Percentiles rank a stretch among this genome's conserved stretches.
Conservation (phyloP, 2,888 invertebrate genomes). For the Anaspis maculata region DNA sequence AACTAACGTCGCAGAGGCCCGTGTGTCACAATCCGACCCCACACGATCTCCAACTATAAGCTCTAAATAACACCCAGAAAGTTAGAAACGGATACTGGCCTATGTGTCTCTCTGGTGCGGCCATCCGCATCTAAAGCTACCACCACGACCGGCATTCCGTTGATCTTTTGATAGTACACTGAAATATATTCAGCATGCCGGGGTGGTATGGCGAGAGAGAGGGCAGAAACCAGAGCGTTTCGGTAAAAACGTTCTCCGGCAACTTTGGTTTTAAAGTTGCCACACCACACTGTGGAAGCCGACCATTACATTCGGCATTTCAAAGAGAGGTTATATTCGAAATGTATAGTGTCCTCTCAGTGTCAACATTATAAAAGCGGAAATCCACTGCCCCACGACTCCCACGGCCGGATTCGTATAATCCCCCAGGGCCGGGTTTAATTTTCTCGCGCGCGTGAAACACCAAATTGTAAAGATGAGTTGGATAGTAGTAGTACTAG, state of each 20-base stretch:
- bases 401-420: too few relatives aligned
- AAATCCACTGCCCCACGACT: too few relatives aligned
- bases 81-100: constrained; percentile 8
- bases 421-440: too few relatives aligned
- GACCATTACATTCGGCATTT: constrained; percentile 5
- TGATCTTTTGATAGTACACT: constrained; percentile 10
- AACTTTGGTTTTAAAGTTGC: constrained; percentile 8
- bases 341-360: too few relatives aligned
- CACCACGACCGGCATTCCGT: constrained; percentile 7
- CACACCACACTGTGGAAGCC: constrained; percentile 7
- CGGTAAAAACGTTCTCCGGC: constrained; percentile 4
- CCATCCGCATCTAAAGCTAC: constrained; percentile 11
- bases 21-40: too few relatives aligned
- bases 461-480: too few relatives aligned
- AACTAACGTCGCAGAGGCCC: constrained; percentile 6
- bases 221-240: constrained; percentile 5
- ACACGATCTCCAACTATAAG: constrained; percentile 6
- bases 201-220: background rate
- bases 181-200: background rate
- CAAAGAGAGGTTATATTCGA: too few relatives aligned
- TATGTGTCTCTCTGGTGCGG: constrained; percentile 9
- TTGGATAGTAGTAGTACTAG: too few relatives aligned
- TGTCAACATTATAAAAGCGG: too few relatives aligned
- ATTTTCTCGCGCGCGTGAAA: too few relatives aligned
- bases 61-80: constrained; percentile 12